These are phyloP conservation scores for Periparus ater DNA, from an alignment of 2,797 vertebrate genomes.

Conservation along the genomic window DNA sequence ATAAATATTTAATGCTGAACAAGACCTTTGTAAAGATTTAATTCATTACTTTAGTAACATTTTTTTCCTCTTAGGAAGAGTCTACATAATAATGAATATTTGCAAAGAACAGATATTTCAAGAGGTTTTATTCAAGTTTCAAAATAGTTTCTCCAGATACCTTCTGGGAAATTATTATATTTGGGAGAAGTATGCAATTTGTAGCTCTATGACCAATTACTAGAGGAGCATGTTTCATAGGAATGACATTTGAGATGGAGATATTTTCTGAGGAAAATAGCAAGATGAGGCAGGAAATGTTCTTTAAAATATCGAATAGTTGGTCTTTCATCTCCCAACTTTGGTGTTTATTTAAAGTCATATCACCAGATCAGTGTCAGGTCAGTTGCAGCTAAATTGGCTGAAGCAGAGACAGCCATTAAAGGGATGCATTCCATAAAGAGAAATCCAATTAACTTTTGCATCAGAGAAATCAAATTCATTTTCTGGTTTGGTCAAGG, in stretches of 20 bases:
- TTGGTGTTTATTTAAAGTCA: conserved; percentile 71
- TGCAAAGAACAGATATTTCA: conserved; percentile 28
- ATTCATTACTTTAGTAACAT: neutral
- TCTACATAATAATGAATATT: conserved; percentile 10
- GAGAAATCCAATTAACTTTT: conserved; percentile 79
- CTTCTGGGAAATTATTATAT: conserved; percentile 59
- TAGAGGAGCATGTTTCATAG: conserved; percentile 32
- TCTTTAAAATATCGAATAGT: conserved; percentile 36
- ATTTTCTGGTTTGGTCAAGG: conserved; percentile 75
- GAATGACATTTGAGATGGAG: conserved; percentile 46
- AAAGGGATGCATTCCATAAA: conserved; percentile 75
- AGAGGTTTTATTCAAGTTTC: conserved; percentile 53
- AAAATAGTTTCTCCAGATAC: conserved; percentile 45
- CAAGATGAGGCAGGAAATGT: conserved; percentile 21
- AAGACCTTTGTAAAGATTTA: neutral
- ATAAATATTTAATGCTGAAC: conserved; percentile 21
- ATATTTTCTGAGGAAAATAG: conserved; percentile 55
- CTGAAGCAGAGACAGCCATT: conserved; percentile 69
- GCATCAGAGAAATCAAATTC: conserved; percentile 78
- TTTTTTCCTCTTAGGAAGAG: neutral
- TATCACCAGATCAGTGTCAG: conserved; percentile 73
- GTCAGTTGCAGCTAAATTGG: conserved; percentile 73
- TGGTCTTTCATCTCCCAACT: conserved; percentile 51
- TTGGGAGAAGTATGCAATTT: conserved; percentile 47
- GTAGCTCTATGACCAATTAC: conserved; percentile 51